Conservation (phyloP, 2,888 invertebrate genomes). For the Diarsia mendica region DNA sequence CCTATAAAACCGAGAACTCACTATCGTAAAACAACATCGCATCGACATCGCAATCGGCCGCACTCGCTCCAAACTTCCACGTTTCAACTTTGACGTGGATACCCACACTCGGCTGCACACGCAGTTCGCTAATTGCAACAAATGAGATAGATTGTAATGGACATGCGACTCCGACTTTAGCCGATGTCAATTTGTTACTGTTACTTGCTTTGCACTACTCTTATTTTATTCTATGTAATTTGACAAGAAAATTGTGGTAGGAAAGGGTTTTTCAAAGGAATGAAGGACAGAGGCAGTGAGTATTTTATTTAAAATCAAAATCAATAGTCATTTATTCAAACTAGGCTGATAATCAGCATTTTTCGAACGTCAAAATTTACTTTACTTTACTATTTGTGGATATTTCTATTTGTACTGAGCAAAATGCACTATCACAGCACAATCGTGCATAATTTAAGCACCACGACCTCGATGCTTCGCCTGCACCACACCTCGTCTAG, state of each 20-base stretch:
- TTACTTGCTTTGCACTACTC: conserved; percentile 35
- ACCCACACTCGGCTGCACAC: conserved; percentile 59
- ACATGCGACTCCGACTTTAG: conserved; percentile 68
- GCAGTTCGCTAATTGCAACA: conserved; percentile 79
- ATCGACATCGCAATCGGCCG: conserved; percentile 49
- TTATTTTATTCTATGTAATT: conserved; percentile 52
- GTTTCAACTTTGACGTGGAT: conserved; percentile 75
- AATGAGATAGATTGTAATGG: conserved; percentile 85
- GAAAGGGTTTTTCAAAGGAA: neutral
- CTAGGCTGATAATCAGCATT: too few relatives aligned
- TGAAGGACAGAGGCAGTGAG: neutral
- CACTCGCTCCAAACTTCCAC: conserved; percentile 75
- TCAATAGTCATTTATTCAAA: too few relatives aligned
- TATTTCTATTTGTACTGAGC: neutral
- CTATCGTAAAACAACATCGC: conserved; percentile 38
- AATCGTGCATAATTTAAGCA: too few relatives aligned
- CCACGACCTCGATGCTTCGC: too few relatives aligned
- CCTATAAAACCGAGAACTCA: neutral
- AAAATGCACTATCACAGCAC: neutral
- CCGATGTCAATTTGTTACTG: conserved; percentile 38
- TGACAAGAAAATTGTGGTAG: conserved; percentile 51
- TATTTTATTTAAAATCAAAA: too few relatives aligned
- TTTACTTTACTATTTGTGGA: too few relatives aligned
- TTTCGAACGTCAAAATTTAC: too few relatives aligned
- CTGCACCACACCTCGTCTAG: too few relatives aligned